A percentile compares a stretch with the other conserved stretches of the same genome.
Evolutionary conservation across 2,113 vertebrate genomes (phyloP).

Genomic region (Lepus timidus): DNA sequence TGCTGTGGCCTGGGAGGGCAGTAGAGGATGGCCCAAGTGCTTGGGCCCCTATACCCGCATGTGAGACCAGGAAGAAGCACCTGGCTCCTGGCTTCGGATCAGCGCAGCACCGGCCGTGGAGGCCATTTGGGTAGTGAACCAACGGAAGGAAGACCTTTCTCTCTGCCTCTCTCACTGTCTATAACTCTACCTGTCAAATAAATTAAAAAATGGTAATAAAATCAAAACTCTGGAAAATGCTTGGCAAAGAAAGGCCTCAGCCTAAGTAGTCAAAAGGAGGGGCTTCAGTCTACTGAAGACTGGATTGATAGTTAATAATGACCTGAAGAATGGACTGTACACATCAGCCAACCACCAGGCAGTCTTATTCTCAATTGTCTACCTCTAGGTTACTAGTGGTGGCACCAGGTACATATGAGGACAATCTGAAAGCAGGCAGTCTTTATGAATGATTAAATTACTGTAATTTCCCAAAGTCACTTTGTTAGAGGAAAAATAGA

Average conservation of each 20-base stretch:
- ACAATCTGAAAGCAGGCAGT: neutral
- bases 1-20: no score
- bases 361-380: neutral
- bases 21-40: no score
- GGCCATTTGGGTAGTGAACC: no score
- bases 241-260: neutral
- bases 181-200: no score
- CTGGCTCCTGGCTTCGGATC: no score
- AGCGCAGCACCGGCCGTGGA: no score
- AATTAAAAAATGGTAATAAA: neutral
- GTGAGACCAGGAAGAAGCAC: no score
- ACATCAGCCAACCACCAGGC: neutral
- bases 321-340: conserved; percentile 4
- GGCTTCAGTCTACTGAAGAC: neutral
- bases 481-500: neutral
- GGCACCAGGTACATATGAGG: neutral
- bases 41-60: no score
- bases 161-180: no score
- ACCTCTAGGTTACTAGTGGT: neutral
- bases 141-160: no score
- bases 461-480: neutral
- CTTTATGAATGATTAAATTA: neutral
- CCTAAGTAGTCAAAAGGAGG: neutral
- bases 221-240: neutral
- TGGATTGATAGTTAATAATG: neutral